phyloP scores from a whole-genome alignment of 92 coral and sea anemone genomes.

The Pocillopora meandrina region DNA sequence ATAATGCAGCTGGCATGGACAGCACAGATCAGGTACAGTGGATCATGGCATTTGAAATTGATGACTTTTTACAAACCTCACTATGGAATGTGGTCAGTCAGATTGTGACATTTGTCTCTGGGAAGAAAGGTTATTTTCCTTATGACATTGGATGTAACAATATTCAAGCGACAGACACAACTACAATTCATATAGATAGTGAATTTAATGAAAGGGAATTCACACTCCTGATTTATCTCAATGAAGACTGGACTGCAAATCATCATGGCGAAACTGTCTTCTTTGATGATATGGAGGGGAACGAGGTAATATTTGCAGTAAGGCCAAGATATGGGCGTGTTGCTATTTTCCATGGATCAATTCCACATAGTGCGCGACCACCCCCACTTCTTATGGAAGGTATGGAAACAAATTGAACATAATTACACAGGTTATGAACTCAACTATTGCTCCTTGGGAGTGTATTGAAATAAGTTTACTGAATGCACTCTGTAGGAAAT shows the following conservation, averaged over 20 bases:
- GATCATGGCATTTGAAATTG: constrained; percentile 77
- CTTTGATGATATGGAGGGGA: constrained; percentile 50
- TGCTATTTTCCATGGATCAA: constrained; percentile 77
- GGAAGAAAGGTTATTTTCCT: constrained; percentile 67
- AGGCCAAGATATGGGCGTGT: constrained; percentile 85
- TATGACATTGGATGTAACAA: constrained; percentile 85
- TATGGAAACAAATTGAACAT: constrained; percentile 6
- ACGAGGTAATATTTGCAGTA: constrained; percentile 80
- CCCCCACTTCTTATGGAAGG: constrained; percentile 69
- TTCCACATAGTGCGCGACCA: constrained; percentile 88
- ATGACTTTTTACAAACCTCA: constrained; percentile 52
- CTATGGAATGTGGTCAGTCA: constrained; percentile 66
- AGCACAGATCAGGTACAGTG: constrained; percentile 84
- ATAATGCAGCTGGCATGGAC: constrained; percentile 54
- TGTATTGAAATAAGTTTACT: no score
- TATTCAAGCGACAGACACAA: constrained; percentile 66
- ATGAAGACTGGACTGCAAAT: constrained; percentile 81
- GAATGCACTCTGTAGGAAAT: no score
- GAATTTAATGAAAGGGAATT: constrained; percentile 59
- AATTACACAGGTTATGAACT: background rate
- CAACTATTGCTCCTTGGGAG: no score
- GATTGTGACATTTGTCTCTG: constrained; percentile 53
- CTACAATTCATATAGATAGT: constrained; percentile 79
- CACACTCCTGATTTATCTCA: constrained; percentile 77
- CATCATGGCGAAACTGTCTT: constrained; percentile 88